Percentiles rank a stretch among this genome's conserved stretches.
phyloP scores from a whole-genome alignment of 92 coral and sea anemone genomes.

The Paramuricea clavata region DNA sequence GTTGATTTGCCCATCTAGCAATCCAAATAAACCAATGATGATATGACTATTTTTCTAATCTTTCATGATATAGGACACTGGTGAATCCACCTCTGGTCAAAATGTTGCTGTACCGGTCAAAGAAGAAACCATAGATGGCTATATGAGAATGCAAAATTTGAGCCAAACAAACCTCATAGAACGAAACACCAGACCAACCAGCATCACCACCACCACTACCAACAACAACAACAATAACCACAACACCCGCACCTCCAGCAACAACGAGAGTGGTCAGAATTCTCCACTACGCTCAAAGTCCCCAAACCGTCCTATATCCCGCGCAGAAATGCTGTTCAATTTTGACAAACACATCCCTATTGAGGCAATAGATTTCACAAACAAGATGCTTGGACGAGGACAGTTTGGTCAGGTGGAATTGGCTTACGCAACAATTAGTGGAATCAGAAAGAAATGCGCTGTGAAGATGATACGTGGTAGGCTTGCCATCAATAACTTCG shows the following conservation, averaged over 20 bases:
- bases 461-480: conserved; percentile 45
- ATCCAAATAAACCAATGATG: not conserved
- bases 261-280: not conserved
- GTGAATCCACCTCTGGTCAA: not conserved
- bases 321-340: conserved; percentile 1
- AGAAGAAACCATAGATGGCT: not conserved
- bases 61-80: not conserved
- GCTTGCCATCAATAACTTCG: no score
- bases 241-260: not conserved
- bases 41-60: not conserved
- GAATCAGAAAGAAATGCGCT: conserved; percentile 12
- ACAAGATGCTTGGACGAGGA: conserved; percentile 28
- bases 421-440: not conserved
- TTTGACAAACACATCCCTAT: conserved; percentile 11
- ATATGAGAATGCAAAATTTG: not conserved
- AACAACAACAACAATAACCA: not conserved
- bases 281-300: not conserved
- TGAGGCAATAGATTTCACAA: conserved; percentile 6
- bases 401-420: conserved; percentile 47
- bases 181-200: not conserved
- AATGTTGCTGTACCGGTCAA: not conserved
- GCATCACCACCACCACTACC: not conserved
- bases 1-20: not conserved
- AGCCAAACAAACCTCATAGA: not conserved
- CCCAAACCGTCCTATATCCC: not conserved